Base-by-base conservation (phyloP, 2,888 invertebrate genomes). In the Hanleya hanleyi region DNA sequence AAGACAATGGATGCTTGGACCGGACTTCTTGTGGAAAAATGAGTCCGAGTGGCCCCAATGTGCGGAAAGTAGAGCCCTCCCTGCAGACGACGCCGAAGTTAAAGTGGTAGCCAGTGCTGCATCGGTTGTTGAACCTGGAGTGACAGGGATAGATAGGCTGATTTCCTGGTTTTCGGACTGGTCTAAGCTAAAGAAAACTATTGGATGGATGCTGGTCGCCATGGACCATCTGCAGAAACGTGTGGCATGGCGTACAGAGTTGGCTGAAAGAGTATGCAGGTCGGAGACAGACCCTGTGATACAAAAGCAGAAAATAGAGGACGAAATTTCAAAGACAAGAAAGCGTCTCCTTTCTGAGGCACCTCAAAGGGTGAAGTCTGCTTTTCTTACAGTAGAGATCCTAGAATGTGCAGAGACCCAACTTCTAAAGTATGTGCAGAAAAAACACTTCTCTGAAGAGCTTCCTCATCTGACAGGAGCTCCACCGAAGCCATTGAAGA, bases 21-120 rank as follows among this genome's bases (percentile, higher is more conserved):
- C 76, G 41, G 65, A 62, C 9, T 76, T 76, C 38, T 69, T 74
- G n/a, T n/a, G n/a, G n/a, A n/a, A n/a, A n/a, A n/a, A n/a, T n/a
- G n/a, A n/a, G n/a, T n/a, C n/a, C n/a, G n/a, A n/a, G n/a, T n/a
- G n/a, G n/a, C n/a, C n/a, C n/a, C n/a, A n/a, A n/a, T n/a, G n/a
- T n/a, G n/a, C n/a, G n/a, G n/a, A n/a, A n/a, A n/a, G n/a, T n/a
- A n/a, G n/a, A n/a, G n/a, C n/a, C n/a, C n/a, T n/a, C n/a, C n/a
- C n/a, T n/a, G n/a, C n/a, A n/a, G n/a, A n/a, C n/a, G n/a, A n/a
- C n/a, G n/a, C n/a, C n/a, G n/a, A n/a, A n/a, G n/a, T n/a, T n/a
- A n/a, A n/a, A n/a, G n/a, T n/a, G n/a, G n/a, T n/a, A n/a, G n/a
- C n/a, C n/a, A n/a, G n/a, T n/a, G n/a, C n/a, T n/a, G n/a, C n/a